Evolutionary conservation across 2,113 vertebrate species (phyloP).

Genomic region (Elachura formosa): DNA sequence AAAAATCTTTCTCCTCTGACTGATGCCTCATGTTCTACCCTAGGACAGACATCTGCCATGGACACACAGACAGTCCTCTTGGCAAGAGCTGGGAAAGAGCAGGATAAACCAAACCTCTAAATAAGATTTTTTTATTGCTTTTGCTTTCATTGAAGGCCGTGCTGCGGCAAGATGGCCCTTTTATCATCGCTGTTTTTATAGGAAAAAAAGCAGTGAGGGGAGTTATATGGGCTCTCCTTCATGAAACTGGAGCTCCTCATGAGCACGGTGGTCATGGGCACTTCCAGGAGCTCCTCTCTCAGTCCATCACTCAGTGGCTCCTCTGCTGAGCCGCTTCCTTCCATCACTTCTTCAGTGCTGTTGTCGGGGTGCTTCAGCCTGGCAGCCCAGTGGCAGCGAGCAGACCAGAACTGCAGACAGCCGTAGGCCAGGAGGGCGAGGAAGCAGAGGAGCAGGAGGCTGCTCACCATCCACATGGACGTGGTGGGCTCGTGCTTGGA

Average conservation of each 20-base stretch:
- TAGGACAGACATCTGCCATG: not conserved
- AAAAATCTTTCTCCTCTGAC: not conserved
- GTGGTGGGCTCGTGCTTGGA: conserved; percentile 59
- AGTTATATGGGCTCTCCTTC: not conserved
- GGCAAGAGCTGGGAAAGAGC: not conserved
- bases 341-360: not conserved
- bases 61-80: not conserved
- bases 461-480: conserved; percentile 72
- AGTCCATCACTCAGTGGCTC: not conserved
- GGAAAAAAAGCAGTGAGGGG: not conserved
- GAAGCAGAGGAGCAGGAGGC: conserved; percentile 70
- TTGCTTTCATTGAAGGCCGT: not conserved
- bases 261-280: conserved; percentile 65
- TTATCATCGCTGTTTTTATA: not conserved
- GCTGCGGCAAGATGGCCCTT: conserved; percentile 18
- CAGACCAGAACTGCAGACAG: conserved; percentile 72
- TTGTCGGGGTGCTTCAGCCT: conserved; percentile 17
- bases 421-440: conserved; percentile 61
- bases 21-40: not conserved
- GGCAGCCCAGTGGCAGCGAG: conserved; percentile 29
- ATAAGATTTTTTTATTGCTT: not conserved
- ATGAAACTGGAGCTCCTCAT: conserved; percentile 28
- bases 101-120: not conserved
- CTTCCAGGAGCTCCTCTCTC: conserved; percentile 64
- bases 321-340: conserved; percentile 49